phyloP scores from a whole-genome alignment of 1,140 invertebrate genomes.

The Euura saliciscinereae region DNA sequence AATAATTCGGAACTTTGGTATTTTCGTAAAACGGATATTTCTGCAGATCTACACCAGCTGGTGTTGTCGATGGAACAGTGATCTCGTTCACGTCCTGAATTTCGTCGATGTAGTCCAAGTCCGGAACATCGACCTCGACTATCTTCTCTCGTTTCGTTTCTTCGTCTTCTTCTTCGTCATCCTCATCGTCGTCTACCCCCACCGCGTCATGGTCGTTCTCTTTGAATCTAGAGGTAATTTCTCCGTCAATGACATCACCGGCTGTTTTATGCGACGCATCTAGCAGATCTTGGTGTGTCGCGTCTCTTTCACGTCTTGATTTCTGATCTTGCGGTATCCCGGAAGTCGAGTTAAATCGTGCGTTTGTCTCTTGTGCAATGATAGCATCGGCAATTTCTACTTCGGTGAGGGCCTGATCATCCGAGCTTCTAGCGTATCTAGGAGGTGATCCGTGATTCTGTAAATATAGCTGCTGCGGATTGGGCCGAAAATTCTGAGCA shows the following conservation, averaged over 20 bases:
- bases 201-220: slow-evolving; percentile 13
- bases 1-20: slow-evolving; percentile 37
- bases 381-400: not conserved
- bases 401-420: not conserved
- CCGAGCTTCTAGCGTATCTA: not conserved
- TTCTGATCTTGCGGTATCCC: not conserved
- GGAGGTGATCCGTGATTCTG: not conserved
- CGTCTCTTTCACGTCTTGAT: not conserved
- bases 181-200: slow-evolving; percentile 19
- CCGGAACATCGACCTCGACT: slow-evolving; percentile 45
- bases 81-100: slow-evolving; percentile 25
- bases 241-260: slow-evolving; percentile 38
- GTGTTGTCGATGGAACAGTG: slow-evolving; percentile 19
- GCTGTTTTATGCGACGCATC: slow-evolving; percentile 36
- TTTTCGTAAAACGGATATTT: slow-evolving; percentile 60
- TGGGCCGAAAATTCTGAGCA: not conserved
- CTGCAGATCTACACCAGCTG: slow-evolving; percentile 35
- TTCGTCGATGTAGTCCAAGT: slow-evolving; percentile 39
- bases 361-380: slow-evolving; percentile 7
- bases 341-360: not conserved
- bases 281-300: slow-evolving; percentile 26
- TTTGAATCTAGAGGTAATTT: slow-evolving; percentile 44
- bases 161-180: slow-evolving; percentile 16
- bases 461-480: not conserved
- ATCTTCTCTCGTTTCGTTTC: slow-evolving; percentile 12